Evolutionary conservation across 2,797 vertebrate genomes (phyloP).

Genomic region (Clarias platycephalus): DNA sequence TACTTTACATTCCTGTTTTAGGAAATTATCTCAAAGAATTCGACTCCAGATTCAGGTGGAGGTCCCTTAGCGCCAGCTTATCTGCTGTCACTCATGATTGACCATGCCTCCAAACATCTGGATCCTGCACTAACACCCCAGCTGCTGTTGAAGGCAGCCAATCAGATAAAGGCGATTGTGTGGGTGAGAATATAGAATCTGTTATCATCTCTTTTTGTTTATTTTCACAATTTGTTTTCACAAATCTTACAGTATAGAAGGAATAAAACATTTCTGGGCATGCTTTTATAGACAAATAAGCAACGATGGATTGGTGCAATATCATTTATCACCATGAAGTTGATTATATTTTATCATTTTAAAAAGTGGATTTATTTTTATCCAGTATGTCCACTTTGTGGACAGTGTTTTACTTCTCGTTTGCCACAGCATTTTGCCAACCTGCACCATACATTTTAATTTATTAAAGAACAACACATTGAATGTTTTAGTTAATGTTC

Average conservation of each 20-base stretch:
- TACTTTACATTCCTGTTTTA: constrained; percentile 55
- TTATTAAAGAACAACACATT: background rate
- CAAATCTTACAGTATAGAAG: background rate
- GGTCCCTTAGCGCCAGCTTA: constrained; percentile 84
- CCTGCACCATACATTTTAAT: background rate
- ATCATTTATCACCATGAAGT: background rate
- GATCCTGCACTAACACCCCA: constrained; percentile 84
- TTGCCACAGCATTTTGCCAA: background rate
- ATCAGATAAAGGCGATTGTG: constrained; percentile 87
- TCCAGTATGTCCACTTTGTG: background rate
- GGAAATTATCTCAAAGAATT: constrained; percentile 86
- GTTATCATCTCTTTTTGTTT: background rate
- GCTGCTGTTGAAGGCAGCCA: constrained; percentile 85
- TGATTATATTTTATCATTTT: background rate
- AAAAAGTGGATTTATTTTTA: background rate
- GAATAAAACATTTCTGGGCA: background rate
- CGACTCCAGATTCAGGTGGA: constrained; percentile 73
- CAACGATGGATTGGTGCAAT: background rate
- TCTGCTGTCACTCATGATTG: constrained; percentile 88
- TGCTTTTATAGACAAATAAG: background rate
- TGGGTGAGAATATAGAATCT: constrained; percentile 78
- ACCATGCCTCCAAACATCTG: constrained; percentile 85
- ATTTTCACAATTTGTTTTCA: background rate
- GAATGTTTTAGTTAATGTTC: background rate
- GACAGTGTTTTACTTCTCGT: background rate